A percentile compares a stretch with the other conserved stretches of the same genome.
Conservation (phyloP, 2,888 invertebrate species). For the Cyrtodaria siliqua region DNA sequence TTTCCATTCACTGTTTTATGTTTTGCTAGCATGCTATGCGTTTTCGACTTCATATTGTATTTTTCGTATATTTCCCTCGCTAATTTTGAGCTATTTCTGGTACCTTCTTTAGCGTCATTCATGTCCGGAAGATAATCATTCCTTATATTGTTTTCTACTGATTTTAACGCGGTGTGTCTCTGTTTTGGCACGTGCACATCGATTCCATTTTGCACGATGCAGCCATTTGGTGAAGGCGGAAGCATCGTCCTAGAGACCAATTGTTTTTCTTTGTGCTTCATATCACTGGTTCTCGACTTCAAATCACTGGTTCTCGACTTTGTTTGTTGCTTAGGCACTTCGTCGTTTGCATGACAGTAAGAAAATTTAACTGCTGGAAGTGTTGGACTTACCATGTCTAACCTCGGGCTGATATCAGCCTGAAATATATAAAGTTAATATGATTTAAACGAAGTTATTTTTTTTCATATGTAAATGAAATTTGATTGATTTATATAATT, state of each 20-base stretch:
- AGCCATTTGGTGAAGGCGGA: constrained; percentile 58
- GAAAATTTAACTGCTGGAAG: constrained; percentile 56
- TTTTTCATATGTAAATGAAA: too few species aligned
- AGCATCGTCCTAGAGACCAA: constrained; percentile 20
- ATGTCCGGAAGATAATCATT: constrained; percentile 15
- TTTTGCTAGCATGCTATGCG: constrained; percentile 23
- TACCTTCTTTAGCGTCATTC: constrained; percentile 17
- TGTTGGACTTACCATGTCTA: constrained; percentile 36
- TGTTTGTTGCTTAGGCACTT: constrained; percentile 16
- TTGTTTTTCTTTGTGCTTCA: background rate
- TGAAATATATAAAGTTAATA: too few species aligned
- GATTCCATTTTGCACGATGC: constrained; percentile 55
- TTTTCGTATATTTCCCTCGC: constrained; percentile 64
- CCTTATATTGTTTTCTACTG: constrained; percentile 32
- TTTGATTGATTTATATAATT: too few species aligned
- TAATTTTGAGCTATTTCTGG: constrained; percentile 45
- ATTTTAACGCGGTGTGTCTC: constrained; percentile 29
- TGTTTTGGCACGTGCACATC: constrained; percentile 27
- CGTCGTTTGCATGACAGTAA: constrained; percentile 45
- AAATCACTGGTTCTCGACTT: background rate
- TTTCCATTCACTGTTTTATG: constrained; percentile 21
- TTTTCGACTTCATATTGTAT: constrained; percentile 59
- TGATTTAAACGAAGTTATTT: too few species aligned
- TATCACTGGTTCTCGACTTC: background rate
- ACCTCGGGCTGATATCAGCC: constrained; percentile 30